Evolutionary conservation across 2,113 vertebrate species (phyloP).

Genomic region (Apodemus sylvaticus): DNA sequence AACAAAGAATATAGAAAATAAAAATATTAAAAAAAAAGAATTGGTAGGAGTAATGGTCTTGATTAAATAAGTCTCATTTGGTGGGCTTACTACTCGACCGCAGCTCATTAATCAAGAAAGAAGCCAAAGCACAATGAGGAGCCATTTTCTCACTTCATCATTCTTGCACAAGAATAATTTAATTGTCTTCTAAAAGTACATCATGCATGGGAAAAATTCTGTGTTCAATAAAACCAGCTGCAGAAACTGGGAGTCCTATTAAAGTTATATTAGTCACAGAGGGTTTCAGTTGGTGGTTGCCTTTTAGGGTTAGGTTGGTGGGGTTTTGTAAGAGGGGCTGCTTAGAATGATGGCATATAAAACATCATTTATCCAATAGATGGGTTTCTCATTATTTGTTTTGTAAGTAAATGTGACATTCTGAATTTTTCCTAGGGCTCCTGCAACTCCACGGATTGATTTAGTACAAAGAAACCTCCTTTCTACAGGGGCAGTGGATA

Average conservation of each 20-base stretch:
- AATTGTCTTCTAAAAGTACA: conserved; percentile 61
- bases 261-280: neutral
- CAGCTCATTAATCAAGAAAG: conserved; percentile 52
- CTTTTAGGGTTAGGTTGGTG: neutral
- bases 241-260: conserved; percentile 16
- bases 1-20: no score
- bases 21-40: no score
- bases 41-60: neutral
- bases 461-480: neutral
- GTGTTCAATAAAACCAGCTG: conserved; percentile 54
- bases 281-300: neutral
- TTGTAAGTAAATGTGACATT: conserved; percentile 29
- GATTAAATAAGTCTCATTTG: conserved; percentile 47
- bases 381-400: neutral
- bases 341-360: conserved; percentile 23
- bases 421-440: conserved; percentile 18
- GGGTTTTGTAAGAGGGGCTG: neutral
- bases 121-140: neutral
- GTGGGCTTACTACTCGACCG: conserved; percentile 31
- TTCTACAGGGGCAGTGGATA: neutral
- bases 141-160: conserved; percentile 52
- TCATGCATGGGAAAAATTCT: conserved; percentile 16
- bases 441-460: neutral
- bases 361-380: neutral
- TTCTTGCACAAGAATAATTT: conserved; percentile 25